Evolutionary conservation across 2,113 vertebrate species (phyloP).

Genomic region (Vulpes ferrilata): DNA sequence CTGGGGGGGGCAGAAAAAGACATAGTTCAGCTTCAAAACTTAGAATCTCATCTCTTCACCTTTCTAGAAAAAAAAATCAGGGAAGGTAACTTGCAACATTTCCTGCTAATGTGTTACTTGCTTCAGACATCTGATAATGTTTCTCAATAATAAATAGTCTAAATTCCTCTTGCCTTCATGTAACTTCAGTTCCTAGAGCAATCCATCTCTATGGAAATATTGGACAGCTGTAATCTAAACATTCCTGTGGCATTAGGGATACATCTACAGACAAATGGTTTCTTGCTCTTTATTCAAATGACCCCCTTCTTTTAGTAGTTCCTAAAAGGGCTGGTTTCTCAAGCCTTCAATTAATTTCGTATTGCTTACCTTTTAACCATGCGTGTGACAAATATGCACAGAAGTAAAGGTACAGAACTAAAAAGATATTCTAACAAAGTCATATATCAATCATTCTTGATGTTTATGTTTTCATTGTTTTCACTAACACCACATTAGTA

Average conservation of each 20-base stretch:
- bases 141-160: not conserved
- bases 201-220: not conserved
- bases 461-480: not conserved
- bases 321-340: constrained; percentile 25
- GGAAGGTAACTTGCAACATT: not conserved
- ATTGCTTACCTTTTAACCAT: not conserved
- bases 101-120: not conserved
- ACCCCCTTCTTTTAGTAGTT: not conserved
- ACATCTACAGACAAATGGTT: not conserved
- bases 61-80: not conserved
- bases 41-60: not conserved
- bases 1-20: not conserved
- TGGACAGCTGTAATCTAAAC: not conserved
- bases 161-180: not conserved
- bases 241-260: not conserved
- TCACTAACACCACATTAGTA: not conserved
- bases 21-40: not conserved
- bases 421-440: not conserved
- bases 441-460: not conserved
- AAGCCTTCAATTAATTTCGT: not conserved
- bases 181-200: not conserved
- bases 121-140: not conserved
- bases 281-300: not conserved
- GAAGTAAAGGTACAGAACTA: not conserved
- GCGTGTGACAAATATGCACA: not conserved